Percentiles rank a stretch among this genome's conserved stretches.
phyloP scores from a whole-genome alignment of 2,888 invertebrate species.

The Pheosia tremula region DNA sequence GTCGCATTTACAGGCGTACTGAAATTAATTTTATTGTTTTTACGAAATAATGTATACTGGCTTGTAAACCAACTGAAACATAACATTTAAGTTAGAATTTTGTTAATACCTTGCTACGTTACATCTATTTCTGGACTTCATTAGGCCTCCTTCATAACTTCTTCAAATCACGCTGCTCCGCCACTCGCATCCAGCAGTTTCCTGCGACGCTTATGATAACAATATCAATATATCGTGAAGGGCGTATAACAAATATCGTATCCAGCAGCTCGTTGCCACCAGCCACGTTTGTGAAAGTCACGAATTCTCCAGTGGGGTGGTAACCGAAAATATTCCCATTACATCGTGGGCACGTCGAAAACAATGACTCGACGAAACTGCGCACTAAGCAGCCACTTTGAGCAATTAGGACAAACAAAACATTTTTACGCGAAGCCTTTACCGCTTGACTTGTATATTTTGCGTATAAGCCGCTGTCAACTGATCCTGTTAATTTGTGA shows the following conservation, averaged over 20 bases:
- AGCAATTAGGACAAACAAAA: slow-evolving; percentile 83
- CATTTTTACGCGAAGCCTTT: slow-evolving; percentile 73
- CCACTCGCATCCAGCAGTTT: too few relatives aligned
- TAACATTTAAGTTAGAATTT: not conserved
- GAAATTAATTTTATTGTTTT: too few relatives aligned
- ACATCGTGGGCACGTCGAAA: slow-evolving; percentile 71
- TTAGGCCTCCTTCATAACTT: too few relatives aligned
- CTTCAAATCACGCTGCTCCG: too few relatives aligned
- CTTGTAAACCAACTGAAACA: too few relatives aligned
- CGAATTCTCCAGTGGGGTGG: slow-evolving; percentile 65
- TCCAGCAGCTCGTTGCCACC: slow-evolving; percentile 50
- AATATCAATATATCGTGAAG: not conserved
- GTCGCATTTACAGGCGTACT: too few relatives aligned
- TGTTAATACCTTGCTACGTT: not conserved
- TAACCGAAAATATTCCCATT: slow-evolving; percentile 75
- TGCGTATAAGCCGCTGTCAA: slow-evolving; percentile 23
- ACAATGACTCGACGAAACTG: slow-evolving; percentile 79
- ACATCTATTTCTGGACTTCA: too few relatives aligned
- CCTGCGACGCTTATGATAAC: not conserved
- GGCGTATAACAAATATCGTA: slow-evolving; percentile 40
- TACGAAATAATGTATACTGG: too few relatives aligned
- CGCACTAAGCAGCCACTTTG: slow-evolving; percentile 77
- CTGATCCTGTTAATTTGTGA: not conserved
- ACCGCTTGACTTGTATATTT: slow-evolving; percentile 36
- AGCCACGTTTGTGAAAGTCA: slow-evolving; percentile 68